Base-by-base conservation (phyloP, 2,888 invertebrate genomes). In the Drosophila engyochracea region DNA sequence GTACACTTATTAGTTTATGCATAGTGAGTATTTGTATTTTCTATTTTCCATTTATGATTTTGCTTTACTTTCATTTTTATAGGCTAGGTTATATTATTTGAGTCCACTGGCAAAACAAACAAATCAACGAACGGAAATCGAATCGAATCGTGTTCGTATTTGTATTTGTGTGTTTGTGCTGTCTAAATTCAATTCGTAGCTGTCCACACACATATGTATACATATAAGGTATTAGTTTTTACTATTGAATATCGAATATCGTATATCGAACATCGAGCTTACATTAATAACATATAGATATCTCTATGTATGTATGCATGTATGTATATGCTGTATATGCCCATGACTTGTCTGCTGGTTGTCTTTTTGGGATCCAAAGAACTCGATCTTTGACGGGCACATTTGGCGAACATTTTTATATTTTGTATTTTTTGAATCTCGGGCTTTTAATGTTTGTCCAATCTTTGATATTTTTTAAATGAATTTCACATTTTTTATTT, bases 391-490 rank as follows among this genome's bases (percentile, higher is more conserved):
- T 58, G 16, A 28, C 35, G 71, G 71, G 74, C 74, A 75, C 74
- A 74, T 74, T 74, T 75, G 74, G 74, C 74, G 74, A 74, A 70
- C 69, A 35, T 61, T 68, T 51, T 65, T 35, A 12, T 44, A 30
- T 44, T 25, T 51, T 7, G 12, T 16, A 19, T 22, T 66, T 37
- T 63, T 59, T 19, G 55, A 30, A 57, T 39, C 37, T 72, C 31
- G 19, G 44, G 6, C 47, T 47, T 35, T 54, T 47, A 28, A 28
- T 57, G 41, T 63, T 67, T 53, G 67, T 77, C 71, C 67, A 63
- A 78, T 76, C 58, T 69, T 63, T 73, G 74, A 67, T 85, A 78
- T 85, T 79, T 84, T 88, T 89, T 86, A 76, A 87, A 89, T 89
- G 83, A 81, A 68, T 90, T 88, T 84, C 85, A 90, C 87, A 88